phyloP scores from a whole-genome alignment of 2,113 vertebrate species.

The Oncorhynchus tshawytscha region DNA sequence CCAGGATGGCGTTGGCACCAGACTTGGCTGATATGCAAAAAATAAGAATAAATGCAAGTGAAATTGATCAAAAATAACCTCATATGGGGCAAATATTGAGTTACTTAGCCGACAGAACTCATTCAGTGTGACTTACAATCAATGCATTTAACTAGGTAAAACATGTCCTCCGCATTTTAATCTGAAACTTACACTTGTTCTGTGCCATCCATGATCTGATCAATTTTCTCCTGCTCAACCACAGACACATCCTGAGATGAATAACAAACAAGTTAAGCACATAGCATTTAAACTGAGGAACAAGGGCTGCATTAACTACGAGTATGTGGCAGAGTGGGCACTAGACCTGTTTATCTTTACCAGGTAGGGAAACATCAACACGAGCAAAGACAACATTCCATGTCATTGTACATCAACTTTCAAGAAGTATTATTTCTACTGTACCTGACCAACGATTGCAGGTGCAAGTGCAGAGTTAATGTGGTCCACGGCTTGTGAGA shows the following conservation, averaged over 20 bases:
- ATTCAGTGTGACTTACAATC: no score
- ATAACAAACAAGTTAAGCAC: neutral
- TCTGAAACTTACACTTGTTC: slow-evolving; percentile 88
- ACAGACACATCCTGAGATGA: slow-evolving; percentile 80
- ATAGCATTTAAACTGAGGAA: neutral
- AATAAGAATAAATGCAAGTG: neutral
- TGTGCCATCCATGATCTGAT: slow-evolving; percentile 92
- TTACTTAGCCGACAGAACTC: no score
- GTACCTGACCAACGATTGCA: slow-evolving; percentile 85
- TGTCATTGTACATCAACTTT: no score
- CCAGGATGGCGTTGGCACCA: slow-evolving; percentile 93
- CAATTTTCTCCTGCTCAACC: slow-evolving; percentile 90
- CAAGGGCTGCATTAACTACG: neutral
- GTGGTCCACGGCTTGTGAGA: slow-evolving; percentile 93
- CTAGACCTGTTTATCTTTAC: neutral
- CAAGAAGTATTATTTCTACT: slow-evolving; percentile 62
- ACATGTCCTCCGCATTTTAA: neutral
- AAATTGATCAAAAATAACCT: neutral
- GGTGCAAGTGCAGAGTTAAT: slow-evolving; percentile 92
- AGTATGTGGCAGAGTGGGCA: neutral
- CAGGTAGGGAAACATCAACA: neutral
- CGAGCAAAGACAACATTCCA: neutral
- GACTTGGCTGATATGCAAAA: slow-evolving; percentile 80
- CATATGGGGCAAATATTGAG: no score
- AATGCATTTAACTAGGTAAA: no score